Evolutionary conservation across 2,888 invertebrate species (phyloP).

Genomic region (Tanypteryx hageni): DNA sequence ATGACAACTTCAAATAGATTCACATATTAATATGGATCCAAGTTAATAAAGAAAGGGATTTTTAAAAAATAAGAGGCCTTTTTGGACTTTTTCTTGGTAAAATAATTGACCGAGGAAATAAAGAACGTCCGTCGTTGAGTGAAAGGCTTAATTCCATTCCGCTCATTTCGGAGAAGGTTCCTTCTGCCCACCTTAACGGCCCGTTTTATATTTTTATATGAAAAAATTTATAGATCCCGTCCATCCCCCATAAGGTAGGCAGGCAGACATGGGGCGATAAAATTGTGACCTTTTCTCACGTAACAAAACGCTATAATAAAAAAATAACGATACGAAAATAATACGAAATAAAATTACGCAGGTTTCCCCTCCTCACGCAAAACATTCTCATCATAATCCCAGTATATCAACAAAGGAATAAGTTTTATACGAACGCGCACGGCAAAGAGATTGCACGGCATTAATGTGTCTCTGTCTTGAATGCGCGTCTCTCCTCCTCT

Average conservation of each 20-base stretch:
- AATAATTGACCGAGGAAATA: background rate
- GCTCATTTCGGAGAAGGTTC: background rate
- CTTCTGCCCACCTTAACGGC: background rate
- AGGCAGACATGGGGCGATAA: background rate
- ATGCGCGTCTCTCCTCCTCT: background rate
- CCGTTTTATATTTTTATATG: conserved; percentile 16
- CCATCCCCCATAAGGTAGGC: background rate
- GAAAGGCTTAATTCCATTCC: background rate
- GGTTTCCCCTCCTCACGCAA: conserved; percentile 13
- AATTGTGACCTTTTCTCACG: conserved; percentile 19
- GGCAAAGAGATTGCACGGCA: conserved; percentile 39
- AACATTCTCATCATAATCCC: conserved; percentile 36
- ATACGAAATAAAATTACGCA: background rate
- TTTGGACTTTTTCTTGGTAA: background rate
- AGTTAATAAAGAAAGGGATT: no score
- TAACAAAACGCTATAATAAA: conserved; percentile 6
- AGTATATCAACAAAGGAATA: conserved; percentile 32
- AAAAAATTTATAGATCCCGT: background rate
- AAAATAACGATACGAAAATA: background rate
- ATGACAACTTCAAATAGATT: no score
- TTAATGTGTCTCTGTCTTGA: conserved; percentile 10
- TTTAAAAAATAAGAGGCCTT: no score
- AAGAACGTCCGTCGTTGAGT: background rate
- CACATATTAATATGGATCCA: no score
- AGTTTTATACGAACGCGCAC: conserved; percentile 15